Conservation (phyloP, 2,797 vertebrate species). For the Phalanger gymnotis region DNA sequence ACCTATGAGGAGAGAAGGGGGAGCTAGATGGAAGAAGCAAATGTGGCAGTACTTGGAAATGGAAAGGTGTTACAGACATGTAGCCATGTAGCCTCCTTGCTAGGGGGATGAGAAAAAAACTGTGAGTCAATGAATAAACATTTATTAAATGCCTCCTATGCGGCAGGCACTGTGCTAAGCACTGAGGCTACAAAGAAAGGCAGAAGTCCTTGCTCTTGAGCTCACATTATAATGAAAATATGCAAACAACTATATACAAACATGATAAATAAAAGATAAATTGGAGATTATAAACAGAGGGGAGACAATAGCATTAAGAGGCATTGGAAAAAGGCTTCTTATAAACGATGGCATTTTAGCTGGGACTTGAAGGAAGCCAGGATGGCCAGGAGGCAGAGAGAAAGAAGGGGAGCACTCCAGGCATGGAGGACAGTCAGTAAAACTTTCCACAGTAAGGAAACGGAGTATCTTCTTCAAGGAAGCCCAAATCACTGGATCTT, state of each 20-base stretch:
- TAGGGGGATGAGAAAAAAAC: background rate
- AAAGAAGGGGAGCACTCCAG: background rate
- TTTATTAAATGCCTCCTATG: background rate
- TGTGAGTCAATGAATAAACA: background rate
- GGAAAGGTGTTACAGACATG: background rate
- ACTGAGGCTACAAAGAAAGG: background rate
- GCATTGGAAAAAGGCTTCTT: background rate
- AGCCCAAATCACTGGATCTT: background rate
- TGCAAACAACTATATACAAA: background rate
- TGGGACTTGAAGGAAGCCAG: background rate
- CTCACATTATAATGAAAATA: background rate
- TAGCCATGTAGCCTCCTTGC: background rate
- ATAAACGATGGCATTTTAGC: background rate
- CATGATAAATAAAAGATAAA: background rate
- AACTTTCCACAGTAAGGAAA: background rate
- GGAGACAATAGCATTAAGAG: background rate
- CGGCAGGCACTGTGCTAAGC: background rate
- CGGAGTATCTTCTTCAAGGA: background rate
- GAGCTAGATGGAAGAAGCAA: background rate
- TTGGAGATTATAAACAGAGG: background rate
- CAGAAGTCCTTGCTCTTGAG: background rate
- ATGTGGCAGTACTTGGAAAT: background rate
- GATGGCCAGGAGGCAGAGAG: background rate
- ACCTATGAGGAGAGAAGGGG: background rate
- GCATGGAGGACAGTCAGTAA: background rate